Evolutionary conservation across 2,888 invertebrate species (phyloP), one percentile per base, ranked within the genome.

Genomic region (Hipparchia sbordonii): DNA sequence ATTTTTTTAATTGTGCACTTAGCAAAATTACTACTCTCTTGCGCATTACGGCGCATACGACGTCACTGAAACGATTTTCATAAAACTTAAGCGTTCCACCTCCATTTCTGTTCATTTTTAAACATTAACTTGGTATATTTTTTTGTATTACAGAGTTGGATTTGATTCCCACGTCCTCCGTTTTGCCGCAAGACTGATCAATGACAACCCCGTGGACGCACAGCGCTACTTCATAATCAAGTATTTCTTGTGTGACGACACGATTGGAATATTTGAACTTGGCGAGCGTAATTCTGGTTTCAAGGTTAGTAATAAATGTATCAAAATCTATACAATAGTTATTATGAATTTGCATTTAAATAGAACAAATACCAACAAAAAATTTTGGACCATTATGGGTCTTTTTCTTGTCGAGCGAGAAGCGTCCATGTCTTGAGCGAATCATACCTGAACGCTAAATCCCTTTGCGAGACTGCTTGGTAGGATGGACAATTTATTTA

Each of bases 211-310:
- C 39, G 95, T 95, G 70, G 95, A 97, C 80, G 89, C 88, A 48
- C 90, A 93, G 4, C 94, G 98, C 70, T 94, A 95, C 70, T 98
- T 98, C 84, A 95, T 98, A 74, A 95, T 98, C 45, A 96, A 96
- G 79, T 97, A 97, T 84, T 97, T 95, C 82, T 92, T 98, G 52
- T 95, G 96, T 69, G 98, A 98, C 84, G 98, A 98, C 81, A 97
- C 97, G 1, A 95, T 98, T 72, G 96, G 96, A 13, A 96, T 99
- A 54, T 97, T 95, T 83, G 98, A 98, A 90, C 94, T 96, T 46
- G 95, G 95, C 0, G 95, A 94, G 78, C 92, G 95, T n/a, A 97
- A 97, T 85, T 95, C 96, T 46, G 97, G 97, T 46, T 95, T 93
- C 78, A 77, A 73, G 74, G 79, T 79, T 33, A 63, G 48, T 12